Conservation (phyloP, 2,113 vertebrate genomes). For the Corynorhinus townsendii region DNA sequence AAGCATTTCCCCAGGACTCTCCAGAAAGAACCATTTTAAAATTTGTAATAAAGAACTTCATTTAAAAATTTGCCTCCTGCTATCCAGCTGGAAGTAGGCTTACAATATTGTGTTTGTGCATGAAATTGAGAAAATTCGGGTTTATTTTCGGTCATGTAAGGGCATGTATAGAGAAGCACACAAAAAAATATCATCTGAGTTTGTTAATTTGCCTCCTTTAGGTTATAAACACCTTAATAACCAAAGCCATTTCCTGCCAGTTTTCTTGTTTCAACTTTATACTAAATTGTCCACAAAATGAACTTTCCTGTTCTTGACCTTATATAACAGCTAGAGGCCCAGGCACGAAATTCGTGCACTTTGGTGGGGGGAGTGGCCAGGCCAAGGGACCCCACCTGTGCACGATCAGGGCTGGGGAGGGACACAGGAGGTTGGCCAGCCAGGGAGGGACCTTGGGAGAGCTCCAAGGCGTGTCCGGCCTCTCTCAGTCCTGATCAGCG, state of each 20-base stretch:
- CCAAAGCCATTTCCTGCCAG: background rate
- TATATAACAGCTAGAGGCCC: background rate
- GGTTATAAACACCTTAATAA: background rate
- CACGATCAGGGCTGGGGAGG: no score
- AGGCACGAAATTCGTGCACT: no score
- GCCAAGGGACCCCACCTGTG: no score
- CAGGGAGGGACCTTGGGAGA: no score
- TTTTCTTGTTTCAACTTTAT: conserved; percentile 19
- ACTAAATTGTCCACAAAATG: background rate
- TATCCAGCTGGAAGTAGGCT: background rate
- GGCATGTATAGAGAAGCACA: background rate
- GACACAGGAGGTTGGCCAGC: no score
- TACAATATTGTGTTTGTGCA: background rate
- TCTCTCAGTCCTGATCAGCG: no score
- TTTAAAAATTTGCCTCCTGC: background rate
- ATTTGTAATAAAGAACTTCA: background rate
- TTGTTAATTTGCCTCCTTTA: background rate
- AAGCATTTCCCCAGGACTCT: background rate
- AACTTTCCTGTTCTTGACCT: background rate
- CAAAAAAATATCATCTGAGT: background rate
- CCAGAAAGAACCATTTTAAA: background rate
- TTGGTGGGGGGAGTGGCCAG: no score
- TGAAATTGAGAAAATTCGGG: background rate
- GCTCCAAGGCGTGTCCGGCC: no score
- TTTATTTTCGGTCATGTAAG: background rate